These are phyloP conservation scores for Drosophila tripunctata DNA, from an alignment of 2,888 invertebrate genomes.

Conservation along the genomic window DNA sequence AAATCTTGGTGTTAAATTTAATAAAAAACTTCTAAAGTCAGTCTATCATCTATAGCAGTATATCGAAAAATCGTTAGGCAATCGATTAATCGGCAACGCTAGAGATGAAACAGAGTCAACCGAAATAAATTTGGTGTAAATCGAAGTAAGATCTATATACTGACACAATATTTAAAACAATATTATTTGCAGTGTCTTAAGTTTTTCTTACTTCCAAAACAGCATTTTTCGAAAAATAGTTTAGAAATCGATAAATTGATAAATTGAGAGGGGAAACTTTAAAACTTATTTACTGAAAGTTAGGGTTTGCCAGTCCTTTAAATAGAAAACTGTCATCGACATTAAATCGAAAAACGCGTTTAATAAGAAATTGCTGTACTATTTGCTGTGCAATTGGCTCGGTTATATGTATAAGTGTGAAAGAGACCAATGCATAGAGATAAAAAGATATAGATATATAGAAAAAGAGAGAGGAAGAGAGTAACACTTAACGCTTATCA, in stretches of 20 bases:
- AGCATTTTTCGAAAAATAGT: not conserved
- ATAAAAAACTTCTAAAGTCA: conserved; percentile 11
- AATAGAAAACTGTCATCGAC: no score
- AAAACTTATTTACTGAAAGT: not conserved
- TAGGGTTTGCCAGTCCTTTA: no score
- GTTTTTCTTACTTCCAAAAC: conserved; percentile 22
- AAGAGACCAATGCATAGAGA: not conserved
- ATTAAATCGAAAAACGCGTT: not conserved
- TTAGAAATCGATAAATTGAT: not conserved
- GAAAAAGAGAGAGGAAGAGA: conserved; percentile 23
- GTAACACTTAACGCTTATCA: conserved; percentile 74
- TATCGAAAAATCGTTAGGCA: not conserved
- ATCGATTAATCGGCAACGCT: not conserved
- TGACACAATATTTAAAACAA: no score
- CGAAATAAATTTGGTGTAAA: no score
- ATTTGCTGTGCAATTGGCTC: not conserved
- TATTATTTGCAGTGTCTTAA: no score
- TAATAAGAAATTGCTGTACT: conserved; percentile 37
- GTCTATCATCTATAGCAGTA: conserved; percentile 14
- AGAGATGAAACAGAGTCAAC: not conserved
- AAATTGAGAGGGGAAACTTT: not conserved
- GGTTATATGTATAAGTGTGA: not conserved
- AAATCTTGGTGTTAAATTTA: no score
- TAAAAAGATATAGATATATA: conserved; percentile 2
- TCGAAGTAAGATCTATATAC: no score